Base-by-base conservation (phyloP, 2,113 vertebrate genomes). In the Myodes glareolus region DNA sequence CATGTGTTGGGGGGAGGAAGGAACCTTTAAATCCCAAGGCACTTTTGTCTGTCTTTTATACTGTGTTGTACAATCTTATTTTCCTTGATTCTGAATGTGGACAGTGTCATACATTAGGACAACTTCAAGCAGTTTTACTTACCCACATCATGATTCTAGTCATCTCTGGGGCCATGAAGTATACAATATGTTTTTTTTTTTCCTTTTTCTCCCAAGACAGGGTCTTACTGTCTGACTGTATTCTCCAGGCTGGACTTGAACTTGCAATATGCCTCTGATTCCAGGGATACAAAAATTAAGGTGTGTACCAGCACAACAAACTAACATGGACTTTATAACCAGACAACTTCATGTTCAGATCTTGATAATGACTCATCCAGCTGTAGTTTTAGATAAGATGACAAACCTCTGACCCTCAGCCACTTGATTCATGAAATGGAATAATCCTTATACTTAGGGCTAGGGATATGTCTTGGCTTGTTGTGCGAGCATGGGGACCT, bases 311-410 rank as follows among this genome's bases (percentile, higher is more conserved):
- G 13, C 21, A 68, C 23, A n/a, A 52, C 33, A 21, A 88, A 52
- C 7, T 55, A 87, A 36, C 36, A 55, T 7, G 10, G n/a, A 19
- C 31, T 58, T 33, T 96, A 23, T 23, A 82, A n/a, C 36, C 16
- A 95, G 76, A 81, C 33, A 93, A 19, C 47, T 7, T 16, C 91
- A 42, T 14, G 45, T 97, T 90, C 50, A 90, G 89, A 61, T 87
- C 21, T n/a, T 65, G 36, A 5, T 31, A 58, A n/a, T n/a, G 5
- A 39, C 14, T 67, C 29, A 67, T 77, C 16, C 39, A 58, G 33
- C 29, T 72, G 1, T 63, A 25, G 72, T 63, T 94, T 93, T 90
- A 63, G 6, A 89, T 89, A 91, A 81, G 36, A 85, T 67, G 25
- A 7, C 39, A 81, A 50, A 88, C 2, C 10, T 65, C 39, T 58